Base-by-base conservation (phyloP, 2,797 vertebrate genomes). In the Pangasius macronema region DNA sequence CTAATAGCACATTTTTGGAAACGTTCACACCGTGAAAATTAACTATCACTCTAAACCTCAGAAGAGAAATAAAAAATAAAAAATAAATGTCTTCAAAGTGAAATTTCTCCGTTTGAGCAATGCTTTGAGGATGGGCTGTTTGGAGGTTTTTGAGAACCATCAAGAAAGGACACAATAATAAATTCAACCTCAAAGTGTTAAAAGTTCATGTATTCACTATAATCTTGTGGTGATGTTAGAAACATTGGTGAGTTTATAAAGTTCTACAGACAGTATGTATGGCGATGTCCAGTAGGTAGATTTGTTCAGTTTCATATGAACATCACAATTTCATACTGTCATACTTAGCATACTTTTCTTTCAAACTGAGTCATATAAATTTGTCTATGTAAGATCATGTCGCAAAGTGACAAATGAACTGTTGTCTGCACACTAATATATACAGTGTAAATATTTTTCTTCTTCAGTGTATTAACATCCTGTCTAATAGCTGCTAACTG, bases 1-100 rank as follows among this genome's bases (percentile, higher is more conserved):
- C 86, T 88, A 81, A 83, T 18, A 27, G 57, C 36, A n/a, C 18
- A 18, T 10, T 36, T 57, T 55, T 80, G 85, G 33, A 39, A 36
- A 24, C 5, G 36, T 33, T 61, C 11, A 0, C 2, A 27, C 5
- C 24, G 30, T 80, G 30, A 51, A 76, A 27, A 51, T 9, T 46
- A 24, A 55, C 30, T 51, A 49, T 13, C 42, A 6, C 3, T 76
- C 3, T 33, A 30, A 79, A 33, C 14, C n/a, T n/a, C 27, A n/a
- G 27, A 53, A 30, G 33, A 57, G 20, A 5, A 18, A 81, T 76
- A 59, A 59, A 46, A 0, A n/a, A 5, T n/a, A 1, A 9, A 39
- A 75, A 76, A 13, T 18, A 36, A 5, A 14, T 22, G 24, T 27
- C 7, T 53, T 55, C n/a, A 36, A 27, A 79, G 18, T 57, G 9